Evolutionary conservation across 2,888 invertebrate genomes (phyloP).

Genomic region (Drosophila kambysellisi): DNA sequence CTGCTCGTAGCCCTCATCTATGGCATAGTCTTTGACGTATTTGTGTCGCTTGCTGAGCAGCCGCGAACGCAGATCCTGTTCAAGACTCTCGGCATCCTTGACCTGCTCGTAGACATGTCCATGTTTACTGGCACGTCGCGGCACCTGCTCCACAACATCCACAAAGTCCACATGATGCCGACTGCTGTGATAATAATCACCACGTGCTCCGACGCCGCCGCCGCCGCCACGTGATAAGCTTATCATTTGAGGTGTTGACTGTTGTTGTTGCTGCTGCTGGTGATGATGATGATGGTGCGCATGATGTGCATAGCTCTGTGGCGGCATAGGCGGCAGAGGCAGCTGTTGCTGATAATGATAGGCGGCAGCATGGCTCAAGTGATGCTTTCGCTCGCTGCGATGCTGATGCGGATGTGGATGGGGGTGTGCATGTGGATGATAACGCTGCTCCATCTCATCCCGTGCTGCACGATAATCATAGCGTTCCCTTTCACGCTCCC

Average conservation of each 20-base stretch:
- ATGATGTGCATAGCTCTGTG: constrained; percentile 66
- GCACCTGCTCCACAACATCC: constrained; percentile 59
- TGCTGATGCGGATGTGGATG: constrained; percentile 46
- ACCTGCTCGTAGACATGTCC: constrained; percentile 67
- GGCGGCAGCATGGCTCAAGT: constrained; percentile 39
- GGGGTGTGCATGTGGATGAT: constrained; percentile 45
- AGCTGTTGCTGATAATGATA: constrained; percentile 60
- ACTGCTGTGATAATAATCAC: constrained; percentile 61
- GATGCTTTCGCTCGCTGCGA: constrained; percentile 65
- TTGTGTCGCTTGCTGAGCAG: constrained; percentile 89
- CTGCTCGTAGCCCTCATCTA: constrained; percentile 67
- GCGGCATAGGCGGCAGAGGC: constrained; percentile 53
- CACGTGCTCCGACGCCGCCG: constrained; percentile 38
- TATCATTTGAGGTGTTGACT: constrained; percentile 30
- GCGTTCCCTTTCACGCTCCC: constrained; percentile 74
- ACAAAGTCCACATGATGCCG: constrained; percentile 71
- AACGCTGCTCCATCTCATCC: constrained; percentile 65
- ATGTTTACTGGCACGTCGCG: constrained; percentile 70
- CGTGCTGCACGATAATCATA: constrained; percentile 78
- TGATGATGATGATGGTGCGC: constrained; percentile 70
- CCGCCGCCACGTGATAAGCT: constrained; percentile 43
- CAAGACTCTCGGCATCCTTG: constrained; percentile 87
- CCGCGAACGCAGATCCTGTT: constrained; percentile 91
- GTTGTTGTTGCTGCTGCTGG: constrained; percentile 49
- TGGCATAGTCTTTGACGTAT: constrained; percentile 87